These are phyloP conservation scores for Pterostichus niger DNA, from an alignment of 2,888 invertebrate genomes.

Conservation along the genomic window DNA sequence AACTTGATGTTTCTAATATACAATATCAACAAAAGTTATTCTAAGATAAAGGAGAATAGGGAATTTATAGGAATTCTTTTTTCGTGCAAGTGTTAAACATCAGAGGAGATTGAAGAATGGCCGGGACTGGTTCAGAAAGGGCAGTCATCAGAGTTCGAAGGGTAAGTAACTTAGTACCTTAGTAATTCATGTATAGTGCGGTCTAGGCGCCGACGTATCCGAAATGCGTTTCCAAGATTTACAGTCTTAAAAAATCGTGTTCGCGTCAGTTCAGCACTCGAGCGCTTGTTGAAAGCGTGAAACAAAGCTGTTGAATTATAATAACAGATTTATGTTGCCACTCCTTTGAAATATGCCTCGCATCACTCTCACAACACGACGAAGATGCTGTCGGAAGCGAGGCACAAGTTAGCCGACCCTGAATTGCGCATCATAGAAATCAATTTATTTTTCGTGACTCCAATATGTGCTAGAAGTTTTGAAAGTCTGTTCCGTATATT, in stretches of 20 bases:
- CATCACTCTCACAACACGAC: neutral
- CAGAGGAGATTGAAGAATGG: too few species aligned
- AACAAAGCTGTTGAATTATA: constrained; percentile 35
- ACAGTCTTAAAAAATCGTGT: constrained; percentile 7
- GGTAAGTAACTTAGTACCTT: neutral
- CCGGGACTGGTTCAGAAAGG: too few species aligned
- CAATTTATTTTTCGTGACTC: neutral
- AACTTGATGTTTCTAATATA: too few species aligned
- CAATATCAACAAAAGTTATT: too few species aligned
- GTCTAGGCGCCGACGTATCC: neutral
- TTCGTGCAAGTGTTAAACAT: too few species aligned
- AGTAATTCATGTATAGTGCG: neutral
- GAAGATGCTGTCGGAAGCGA: neutral
- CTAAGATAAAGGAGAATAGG: too few species aligned
- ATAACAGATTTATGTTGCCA: constrained; percentile 22
- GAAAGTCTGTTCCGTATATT: too few species aligned
- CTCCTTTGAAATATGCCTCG: neutral
- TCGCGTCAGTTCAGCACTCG: neutral
- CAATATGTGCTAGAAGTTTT: neutral
- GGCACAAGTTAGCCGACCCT: neutral
- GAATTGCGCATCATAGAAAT: neutral
- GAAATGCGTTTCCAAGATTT: neutral
- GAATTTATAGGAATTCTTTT: too few species aligned
- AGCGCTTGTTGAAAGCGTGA: constrained; percentile 2
- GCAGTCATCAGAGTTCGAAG: neutral